phyloP scores from a whole-genome alignment of 2,113 vertebrate species.

The Burhinus bistriatus region DNA sequence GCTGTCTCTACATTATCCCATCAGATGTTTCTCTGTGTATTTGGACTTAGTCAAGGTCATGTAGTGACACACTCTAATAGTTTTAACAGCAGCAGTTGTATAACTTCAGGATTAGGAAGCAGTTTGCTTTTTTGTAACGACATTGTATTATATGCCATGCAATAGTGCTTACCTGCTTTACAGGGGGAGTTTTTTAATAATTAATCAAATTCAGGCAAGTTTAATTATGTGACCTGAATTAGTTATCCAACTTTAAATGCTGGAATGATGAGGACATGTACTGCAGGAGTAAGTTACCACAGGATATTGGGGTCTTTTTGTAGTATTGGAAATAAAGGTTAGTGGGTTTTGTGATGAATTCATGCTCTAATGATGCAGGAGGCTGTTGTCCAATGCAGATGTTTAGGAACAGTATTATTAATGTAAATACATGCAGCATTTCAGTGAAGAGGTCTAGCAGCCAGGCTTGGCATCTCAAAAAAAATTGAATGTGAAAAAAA shows the following conservation, averaged over 20 bases:
- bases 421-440: background rate
- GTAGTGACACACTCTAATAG: background rate
- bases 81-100: background rate
- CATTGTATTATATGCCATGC: background rate
- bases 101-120: background rate
- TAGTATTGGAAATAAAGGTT: background rate
- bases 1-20: background rate
- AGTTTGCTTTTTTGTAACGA: background rate
- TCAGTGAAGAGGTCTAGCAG: background rate
- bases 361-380: background rate
- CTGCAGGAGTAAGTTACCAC: background rate
- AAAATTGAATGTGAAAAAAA: background rate
- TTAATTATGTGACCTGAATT: background rate
- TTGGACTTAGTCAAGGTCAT: background rate
- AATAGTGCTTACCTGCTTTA: background rate
- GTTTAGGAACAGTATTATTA: background rate
- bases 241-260: background rate
- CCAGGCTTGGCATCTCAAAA: background rate
- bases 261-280: background rate
- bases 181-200: background rate
- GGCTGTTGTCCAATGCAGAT: background rate
- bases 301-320: background rate
- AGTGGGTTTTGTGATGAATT: background rate
- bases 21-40: background rate
- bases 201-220: background rate